A percentile compares a stretch with the other conserved stretches of the same genome.
Evolutionary conservation across 2,797 vertebrate genomes (phyloP).

Genomic region (Muscicapa comitata): DNA sequence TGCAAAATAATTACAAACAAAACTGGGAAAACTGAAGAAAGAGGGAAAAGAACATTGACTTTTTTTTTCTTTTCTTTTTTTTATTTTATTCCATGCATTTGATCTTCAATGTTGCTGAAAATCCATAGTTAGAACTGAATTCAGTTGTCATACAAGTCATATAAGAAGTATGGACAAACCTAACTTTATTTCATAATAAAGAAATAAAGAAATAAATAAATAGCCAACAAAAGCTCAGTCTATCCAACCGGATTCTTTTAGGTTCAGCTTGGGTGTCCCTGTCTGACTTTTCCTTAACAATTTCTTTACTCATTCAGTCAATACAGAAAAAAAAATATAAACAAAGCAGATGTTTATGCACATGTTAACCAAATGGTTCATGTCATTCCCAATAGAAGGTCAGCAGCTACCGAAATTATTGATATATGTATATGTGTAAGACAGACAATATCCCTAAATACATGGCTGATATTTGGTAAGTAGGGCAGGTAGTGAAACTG

Average conservation of each 20-base stretch:
- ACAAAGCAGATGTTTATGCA: background rate
- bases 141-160: background rate
- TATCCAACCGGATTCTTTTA: background rate
- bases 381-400: background rate
- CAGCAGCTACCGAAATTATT: background rate
- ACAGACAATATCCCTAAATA: background rate
- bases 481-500: background rate
- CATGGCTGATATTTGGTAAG: background rate
- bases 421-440: background rate
- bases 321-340: background rate
- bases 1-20: background rate
- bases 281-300: background rate
- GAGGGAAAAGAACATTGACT: background rate
- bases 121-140: background rate
- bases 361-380: background rate
- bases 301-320: background rate
- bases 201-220: background rate
- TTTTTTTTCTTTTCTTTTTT: background rate
- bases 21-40: background rate
- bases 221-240: background rate
- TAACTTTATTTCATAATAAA: background rate
- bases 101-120: background rate
- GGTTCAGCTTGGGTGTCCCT: background rate
- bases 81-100: background rate
- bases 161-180: background rate